phyloP scores from a whole-genome alignment of 2,113 vertebrate genomes.

The Phyllostomus discolor region DNA sequence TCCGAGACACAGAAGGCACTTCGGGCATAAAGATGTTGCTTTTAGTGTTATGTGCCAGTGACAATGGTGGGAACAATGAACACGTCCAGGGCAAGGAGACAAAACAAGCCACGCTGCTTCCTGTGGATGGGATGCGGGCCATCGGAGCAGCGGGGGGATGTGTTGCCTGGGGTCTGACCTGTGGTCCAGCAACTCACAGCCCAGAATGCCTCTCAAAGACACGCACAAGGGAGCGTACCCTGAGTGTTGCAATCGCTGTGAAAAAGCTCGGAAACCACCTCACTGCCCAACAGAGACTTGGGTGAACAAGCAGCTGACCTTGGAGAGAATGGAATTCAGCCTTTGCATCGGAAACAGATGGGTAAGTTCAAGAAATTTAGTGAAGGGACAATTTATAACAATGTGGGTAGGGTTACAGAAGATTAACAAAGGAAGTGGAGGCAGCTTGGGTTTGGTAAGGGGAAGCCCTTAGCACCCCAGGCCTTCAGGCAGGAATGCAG shows the following conservation, averaged over 20 bases:
- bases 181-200: neutral
- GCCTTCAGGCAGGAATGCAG: neutral
- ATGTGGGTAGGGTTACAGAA: fast-evolving
- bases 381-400: no score
- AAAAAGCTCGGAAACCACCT: neutral
- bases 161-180: neutral
- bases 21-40: neutral
- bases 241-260: neutral
- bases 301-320: neutral
- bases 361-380: neutral
- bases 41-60: neutral
- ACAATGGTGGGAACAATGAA: neutral
- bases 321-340: neutral
- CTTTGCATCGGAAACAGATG: neutral
- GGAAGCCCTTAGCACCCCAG: no score
- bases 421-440: neutral
- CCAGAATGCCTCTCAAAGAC: neutral
- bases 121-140: neutral
- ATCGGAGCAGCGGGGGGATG: neutral
- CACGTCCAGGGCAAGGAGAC: neutral
- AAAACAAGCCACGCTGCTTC: no score
- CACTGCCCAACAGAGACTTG: neutral
- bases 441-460: neutral
- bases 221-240: neutral
- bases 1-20: neutral